Conservation (phyloP, 2,888 invertebrate genomes). For the Lasioglossum marginatum region DNA sequence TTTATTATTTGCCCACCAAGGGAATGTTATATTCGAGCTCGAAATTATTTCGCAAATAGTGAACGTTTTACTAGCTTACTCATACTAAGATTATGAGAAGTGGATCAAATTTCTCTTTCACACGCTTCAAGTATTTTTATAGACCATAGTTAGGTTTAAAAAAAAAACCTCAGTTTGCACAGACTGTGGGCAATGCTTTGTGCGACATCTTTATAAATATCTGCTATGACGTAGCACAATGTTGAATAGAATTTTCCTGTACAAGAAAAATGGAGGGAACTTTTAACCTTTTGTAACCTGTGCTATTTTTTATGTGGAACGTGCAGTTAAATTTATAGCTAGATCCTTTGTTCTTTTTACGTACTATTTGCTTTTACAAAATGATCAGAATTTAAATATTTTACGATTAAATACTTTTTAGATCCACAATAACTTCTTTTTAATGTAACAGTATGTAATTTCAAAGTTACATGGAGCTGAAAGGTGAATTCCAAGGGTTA, state of each 20-base stretch:
- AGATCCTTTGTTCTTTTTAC: no score
- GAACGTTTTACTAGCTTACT: neutral
- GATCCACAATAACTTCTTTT: neutral
- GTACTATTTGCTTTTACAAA: no score
- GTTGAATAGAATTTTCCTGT: neutral
- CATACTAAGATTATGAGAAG: no score
- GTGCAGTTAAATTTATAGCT: neutral
- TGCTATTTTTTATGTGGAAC: neutral
- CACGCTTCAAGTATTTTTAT: neutral
- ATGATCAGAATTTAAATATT: no score
- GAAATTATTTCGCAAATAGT: conserved; percentile 7
- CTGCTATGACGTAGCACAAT: neutral
- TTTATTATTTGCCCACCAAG: neutral
- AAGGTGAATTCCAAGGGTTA: neutral
- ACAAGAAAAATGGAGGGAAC: neutral
- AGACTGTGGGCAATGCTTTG: neutral
- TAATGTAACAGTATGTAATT: neutral
- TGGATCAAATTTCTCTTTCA: neutral
- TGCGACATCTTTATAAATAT: neutral
- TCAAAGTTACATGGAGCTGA: no score
- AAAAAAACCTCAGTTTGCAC: neutral
- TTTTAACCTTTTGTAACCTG: neutral
- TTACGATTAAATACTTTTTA: neutral
- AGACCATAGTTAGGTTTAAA: neutral
- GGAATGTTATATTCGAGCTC: neutral